Evolutionary conservation across 2,797 vertebrate species (phyloP).

Genomic region (Acanthurus tractus): DNA sequence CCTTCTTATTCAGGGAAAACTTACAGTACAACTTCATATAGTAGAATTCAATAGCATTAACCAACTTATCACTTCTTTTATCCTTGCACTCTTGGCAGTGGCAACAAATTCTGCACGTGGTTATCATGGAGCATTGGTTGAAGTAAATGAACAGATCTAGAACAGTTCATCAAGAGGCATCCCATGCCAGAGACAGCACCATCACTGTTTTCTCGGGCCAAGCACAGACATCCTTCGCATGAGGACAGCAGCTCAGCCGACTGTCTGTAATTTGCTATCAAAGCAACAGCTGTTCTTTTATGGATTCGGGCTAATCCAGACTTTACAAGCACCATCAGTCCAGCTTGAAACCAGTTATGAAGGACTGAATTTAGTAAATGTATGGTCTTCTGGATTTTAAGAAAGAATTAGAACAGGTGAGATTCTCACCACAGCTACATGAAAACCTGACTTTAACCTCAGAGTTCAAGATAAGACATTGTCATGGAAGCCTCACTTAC

Average conservation of each 20-base stretch:
- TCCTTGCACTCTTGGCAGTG: conserved; percentile 41
- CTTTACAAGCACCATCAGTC: conserved; percentile 6
- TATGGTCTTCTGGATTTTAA: conserved; percentile 43
- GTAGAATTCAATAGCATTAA: conserved; percentile 27
- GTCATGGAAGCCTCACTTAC: conserved; percentile 77
- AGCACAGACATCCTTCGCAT: not conserved
- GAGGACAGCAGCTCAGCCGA: conserved; percentile 26
- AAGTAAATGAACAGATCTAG: conserved; percentile 12
- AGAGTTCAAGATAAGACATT: conserved; percentile 69
- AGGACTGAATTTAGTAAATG: conserved; percentile 31
- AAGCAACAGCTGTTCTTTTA: conserved; percentile 20
- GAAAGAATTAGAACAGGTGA: conserved; percentile 52
- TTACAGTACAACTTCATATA: conserved; percentile 15
- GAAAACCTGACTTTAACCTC: conserved; percentile 66
- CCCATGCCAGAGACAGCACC: not conserved
- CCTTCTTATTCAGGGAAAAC: conserved; percentile 60
- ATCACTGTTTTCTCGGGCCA: not conserved
- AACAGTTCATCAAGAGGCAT: conserved; percentile 6
- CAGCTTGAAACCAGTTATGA: conserved; percentile 36
- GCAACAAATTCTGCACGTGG: conserved; percentile 31
- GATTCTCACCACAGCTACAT: conserved; percentile 58
- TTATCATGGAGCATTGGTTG: conserved; percentile 1
- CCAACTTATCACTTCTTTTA: conserved; percentile 28
- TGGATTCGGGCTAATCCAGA: conserved; percentile 16
- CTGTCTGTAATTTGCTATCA: conserved; percentile 30